Percentiles rank a stretch among this genome's conserved stretches.
Evolutionary conservation across 2,113 vertebrate species (phyloP).

Genomic region (Neofelis nebulosa): DNA sequence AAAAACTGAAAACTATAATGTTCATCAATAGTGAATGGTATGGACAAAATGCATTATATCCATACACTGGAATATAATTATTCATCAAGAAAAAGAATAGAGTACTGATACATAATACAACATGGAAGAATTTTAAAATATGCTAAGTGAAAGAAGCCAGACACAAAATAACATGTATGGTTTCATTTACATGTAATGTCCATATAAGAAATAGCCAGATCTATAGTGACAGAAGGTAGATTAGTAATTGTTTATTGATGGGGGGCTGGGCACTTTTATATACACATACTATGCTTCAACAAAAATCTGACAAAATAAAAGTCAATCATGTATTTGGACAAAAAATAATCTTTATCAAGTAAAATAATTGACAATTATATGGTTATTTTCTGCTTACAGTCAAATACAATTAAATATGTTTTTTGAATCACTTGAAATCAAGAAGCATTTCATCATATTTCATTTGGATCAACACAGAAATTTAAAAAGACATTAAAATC

Average conservation of each 20-base stretch:
- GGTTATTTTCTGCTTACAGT: neutral
- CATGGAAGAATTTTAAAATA: neutral
- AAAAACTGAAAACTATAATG: neutral
- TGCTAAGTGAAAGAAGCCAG: neutral
- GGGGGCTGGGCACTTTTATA: neutral
- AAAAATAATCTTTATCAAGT: neutral
- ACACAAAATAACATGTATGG: neutral
- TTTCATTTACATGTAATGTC: neutral
- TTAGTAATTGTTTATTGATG: neutral
- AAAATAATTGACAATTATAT: neutral
- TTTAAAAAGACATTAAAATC: neutral
- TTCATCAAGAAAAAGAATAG: neutral
- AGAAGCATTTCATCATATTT: neutral
- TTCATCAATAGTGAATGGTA: neutral
- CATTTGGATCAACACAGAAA: neutral
- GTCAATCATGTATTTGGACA: neutral
- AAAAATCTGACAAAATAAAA: neutral
- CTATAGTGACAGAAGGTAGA: neutral
- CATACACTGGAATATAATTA: neutral
- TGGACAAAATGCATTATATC: neutral
- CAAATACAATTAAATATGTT: neutral
- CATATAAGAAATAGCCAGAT: neutral
- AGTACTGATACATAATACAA: neutral
- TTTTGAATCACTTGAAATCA: neutral
- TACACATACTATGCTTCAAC: neutral